phyloP scores from a whole-genome alignment of 2,113 vertebrate species.

The Agelaius tricolor region DNA sequence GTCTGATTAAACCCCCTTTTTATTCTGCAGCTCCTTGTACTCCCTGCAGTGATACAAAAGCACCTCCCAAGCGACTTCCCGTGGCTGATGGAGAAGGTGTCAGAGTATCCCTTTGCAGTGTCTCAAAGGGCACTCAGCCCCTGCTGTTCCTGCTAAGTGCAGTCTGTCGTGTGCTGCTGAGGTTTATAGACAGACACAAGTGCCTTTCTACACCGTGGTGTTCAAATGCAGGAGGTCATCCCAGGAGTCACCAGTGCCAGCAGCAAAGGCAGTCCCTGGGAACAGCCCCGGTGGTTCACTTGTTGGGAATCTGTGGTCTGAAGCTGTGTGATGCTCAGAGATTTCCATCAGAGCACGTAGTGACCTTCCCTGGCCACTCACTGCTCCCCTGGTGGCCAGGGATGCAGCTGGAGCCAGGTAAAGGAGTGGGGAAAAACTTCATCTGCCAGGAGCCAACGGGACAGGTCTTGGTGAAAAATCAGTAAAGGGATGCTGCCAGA shows the following conservation, averaged over 20 bases:
- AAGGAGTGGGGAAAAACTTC: not conserved
- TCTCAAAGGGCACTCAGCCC: not conserved
- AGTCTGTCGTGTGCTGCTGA: not conserved
- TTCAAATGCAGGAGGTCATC: constrained; percentile 8
- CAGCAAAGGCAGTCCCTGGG: not conserved
- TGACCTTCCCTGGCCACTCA: not conserved
- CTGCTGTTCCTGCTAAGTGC: constrained; percentile 19
- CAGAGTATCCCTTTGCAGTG: constrained; percentile 17
- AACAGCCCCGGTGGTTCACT: not conserved
- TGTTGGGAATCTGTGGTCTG: fast-evolving
- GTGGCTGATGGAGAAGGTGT: not conserved
- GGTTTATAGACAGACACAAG: not conserved
- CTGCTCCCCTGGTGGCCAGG: fast-evolving
- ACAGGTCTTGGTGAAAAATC: not conserved
- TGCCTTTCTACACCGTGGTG: not conserved
- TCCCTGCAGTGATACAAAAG: constrained; percentile 34
- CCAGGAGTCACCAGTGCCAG: not conserved
- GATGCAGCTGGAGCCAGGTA: not conserved
- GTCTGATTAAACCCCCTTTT: constrained; percentile 66
- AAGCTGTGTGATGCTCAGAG: not conserved
- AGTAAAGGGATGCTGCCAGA: not conserved
- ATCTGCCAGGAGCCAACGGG: not conserved
- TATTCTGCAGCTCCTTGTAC: not conserved
- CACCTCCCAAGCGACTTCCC: not conserved
- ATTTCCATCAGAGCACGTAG: not conserved